Evolutionary conservation across 1,140 invertebrate genomes (phyloP).

Genomic region (Rhynchophorus ferrugineus): DNA sequence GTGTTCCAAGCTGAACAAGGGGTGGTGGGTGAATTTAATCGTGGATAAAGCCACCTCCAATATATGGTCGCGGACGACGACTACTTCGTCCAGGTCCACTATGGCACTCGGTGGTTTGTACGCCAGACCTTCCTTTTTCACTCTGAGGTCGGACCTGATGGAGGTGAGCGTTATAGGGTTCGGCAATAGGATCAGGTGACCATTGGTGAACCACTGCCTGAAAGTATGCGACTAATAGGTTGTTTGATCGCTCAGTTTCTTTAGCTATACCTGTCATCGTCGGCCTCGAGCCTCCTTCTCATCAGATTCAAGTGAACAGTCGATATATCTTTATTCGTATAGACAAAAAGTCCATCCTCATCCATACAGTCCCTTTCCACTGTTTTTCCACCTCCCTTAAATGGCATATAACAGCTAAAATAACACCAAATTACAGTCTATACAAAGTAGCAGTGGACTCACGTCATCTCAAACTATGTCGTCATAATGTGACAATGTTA

Average conservation of each 20-base stretch:
- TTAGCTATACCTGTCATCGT: conserved; percentile 23
- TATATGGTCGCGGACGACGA: conserved; percentile 32
- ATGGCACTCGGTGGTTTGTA: conserved; percentile 10
- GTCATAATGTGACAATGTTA: too few relatives aligned
- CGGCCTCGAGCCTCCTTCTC: conserved; percentile 20
- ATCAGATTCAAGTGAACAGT: conserved; percentile 15
- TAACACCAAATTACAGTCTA: background rate
- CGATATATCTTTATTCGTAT: conserved; percentile 17
- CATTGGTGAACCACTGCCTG: conserved; percentile 30
- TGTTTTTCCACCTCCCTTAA: conserved; percentile 19
- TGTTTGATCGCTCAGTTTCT: background rate
- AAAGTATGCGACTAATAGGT: conserved; percentile 4
- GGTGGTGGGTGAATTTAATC: conserved; percentile 41
- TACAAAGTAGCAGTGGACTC: too few relatives aligned
- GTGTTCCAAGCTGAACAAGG: conserved; percentile 41
- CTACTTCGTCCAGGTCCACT: conserved; percentile 30
- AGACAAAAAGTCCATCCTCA: conserved; percentile 22
- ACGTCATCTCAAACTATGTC: too few relatives aligned
- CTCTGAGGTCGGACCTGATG: conserved; percentile 19
- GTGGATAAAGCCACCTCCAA: conserved; percentile 37
- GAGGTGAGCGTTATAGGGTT: conserved; percentile 19
- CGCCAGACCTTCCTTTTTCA: conserved; percentile 10
- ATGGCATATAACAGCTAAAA: background rate
- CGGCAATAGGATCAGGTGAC: conserved; percentile 22
- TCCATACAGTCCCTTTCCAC: conserved; percentile 11